These are phyloP conservation scores for Plebejus argus DNA, from an alignment of 2,888 invertebrate species.

Conservation along the genomic window DNA sequence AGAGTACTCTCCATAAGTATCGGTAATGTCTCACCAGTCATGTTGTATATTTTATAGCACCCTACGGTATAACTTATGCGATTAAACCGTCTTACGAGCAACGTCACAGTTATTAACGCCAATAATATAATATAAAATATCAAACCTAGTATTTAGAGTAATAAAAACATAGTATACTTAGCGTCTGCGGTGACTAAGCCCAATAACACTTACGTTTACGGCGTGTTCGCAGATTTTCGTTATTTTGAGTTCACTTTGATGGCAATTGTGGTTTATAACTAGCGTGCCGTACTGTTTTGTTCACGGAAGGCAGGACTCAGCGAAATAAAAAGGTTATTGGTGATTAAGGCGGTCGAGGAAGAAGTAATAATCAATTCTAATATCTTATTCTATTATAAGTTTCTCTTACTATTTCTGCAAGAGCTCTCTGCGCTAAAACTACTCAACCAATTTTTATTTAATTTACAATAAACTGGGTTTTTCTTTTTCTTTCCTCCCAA, in stretches of 20 bases:
- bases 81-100: not conserved
- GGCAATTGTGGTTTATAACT: conserved; percentile 14
- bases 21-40: no score
- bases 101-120: conserved; percentile 7
- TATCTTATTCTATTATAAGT: no score
- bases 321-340: not conserved
- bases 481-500: no score
- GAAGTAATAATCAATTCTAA: no score
- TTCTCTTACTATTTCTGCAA: no score
- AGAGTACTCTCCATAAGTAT: no score
- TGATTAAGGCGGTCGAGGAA: not conserved
- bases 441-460: no score
- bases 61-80: not conserved
- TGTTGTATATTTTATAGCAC: not conserved
- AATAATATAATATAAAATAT: conserved; percentile 22
- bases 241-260: not conserved
- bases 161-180: conserved; percentile 24
- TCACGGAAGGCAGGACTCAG: not conserved
- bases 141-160: conserved; percentile 26
- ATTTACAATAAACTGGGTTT: no score
- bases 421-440: no score
- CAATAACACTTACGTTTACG: conserved; percentile 19
- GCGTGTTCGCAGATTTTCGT: conserved; percentile 9
- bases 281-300: not conserved
- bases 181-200: conserved; percentile 19